Conservation (phyloP, 23 tunicate genomes). For the Trididemnum miniatum region DNA sequence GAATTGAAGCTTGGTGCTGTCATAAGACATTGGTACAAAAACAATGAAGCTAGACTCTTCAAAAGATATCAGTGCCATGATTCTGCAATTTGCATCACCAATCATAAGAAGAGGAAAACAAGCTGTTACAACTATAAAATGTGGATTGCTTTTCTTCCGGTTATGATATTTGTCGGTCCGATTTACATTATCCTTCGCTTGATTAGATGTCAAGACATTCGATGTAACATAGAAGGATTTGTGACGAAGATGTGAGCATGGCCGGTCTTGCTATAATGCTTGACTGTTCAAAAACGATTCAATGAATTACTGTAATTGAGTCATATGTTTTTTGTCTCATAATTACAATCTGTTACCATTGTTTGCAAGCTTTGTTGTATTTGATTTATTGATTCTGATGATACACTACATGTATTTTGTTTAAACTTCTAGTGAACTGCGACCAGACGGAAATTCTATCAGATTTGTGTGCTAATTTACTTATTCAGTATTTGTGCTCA, state of each 20-base stretch:
- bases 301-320: too few relatives aligned
- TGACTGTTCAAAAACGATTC: too few relatives aligned
- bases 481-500: too few relatives aligned
- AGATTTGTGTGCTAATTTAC: too few relatives aligned
- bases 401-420: too few relatives aligned
- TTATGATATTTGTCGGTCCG: conserved; percentile 1
- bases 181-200: background rate
- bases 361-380: too few relatives aligned
- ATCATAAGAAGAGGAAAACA: background rate
- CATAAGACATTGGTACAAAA: background rate
- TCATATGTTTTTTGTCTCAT: too few relatives aligned
- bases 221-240: conserved; percentile 5
- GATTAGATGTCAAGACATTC: background rate
- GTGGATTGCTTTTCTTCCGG: conserved; percentile 7
- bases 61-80: background rate
- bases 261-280: too few relatives aligned
- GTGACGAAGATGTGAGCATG: background rate
- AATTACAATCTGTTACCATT: too few relatives aligned
- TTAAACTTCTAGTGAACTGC: too few relatives aligned
- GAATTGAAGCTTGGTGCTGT: background rate
- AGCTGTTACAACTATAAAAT: background rate
- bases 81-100: conserved; percentile 8
- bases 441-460: too few relatives aligned
- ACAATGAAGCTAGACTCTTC: background rate
- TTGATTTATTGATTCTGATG: too few relatives aligned